A percentile compares a stretch with the other conserved stretches of the same genome.
These are phyloP conservation scores for Nothobranchius furzeri DNA, from an alignment of 2,113 vertebrate genomes.

Conservation along the genomic window DNA sequence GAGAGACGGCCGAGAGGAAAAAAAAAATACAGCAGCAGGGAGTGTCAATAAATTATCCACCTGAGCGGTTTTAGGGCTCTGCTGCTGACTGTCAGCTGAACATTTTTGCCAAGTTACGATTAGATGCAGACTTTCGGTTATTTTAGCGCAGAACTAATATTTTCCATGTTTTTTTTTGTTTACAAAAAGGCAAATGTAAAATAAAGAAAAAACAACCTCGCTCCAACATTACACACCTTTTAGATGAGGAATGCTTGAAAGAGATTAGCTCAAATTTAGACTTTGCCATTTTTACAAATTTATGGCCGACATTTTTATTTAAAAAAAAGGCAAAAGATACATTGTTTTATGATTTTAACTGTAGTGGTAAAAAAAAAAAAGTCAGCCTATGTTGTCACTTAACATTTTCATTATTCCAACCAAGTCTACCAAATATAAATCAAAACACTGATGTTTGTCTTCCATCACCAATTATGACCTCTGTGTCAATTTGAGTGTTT, in stretches of 20 bases:
- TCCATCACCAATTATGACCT: too few relatives aligned
- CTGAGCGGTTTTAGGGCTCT: not conserved
- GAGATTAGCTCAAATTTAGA: not conserved
- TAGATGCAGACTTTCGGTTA: not conserved
- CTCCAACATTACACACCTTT: conserved; percentile 1
- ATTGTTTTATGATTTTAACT: too few relatives aligned
- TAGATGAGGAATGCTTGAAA: not conserved
- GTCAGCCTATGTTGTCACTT: too few relatives aligned
- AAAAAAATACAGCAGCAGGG: conserved; percentile 70
- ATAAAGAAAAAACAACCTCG: conserved; percentile 23
- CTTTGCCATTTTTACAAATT: too few relatives aligned
- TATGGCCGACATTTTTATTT: too few relatives aligned
- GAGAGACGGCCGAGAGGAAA: conserved; percentile 69
- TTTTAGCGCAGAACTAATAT: not conserved
- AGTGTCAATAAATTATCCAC: conserved; percentile 79
- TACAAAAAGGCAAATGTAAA: conserved; percentile 11
- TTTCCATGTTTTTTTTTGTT: not conserved
- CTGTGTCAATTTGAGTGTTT: too few relatives aligned
- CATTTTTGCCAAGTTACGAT: not conserved
- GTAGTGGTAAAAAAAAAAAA: too few relatives aligned
- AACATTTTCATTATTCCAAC: too few relatives aligned
- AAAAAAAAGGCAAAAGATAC: too few relatives aligned
- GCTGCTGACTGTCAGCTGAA: not conserved
- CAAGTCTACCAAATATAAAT: too few relatives aligned
- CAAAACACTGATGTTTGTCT: too few relatives aligned